phyloP scores from a whole-genome alignment of 2,888 invertebrate genomes.

The Nebria brevicollis region DNA sequence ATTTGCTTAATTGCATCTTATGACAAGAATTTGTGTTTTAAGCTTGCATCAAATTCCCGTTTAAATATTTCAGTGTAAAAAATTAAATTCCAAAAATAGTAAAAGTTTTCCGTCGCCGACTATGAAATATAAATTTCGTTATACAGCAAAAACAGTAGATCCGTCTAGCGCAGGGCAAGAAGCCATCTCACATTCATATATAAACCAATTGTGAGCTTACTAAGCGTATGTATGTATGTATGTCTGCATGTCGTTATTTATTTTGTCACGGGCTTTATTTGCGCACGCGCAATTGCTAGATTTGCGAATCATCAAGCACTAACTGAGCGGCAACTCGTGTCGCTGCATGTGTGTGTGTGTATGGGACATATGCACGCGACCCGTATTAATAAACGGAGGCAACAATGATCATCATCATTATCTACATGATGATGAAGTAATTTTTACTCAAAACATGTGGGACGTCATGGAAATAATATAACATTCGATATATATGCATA shows the following conservation, averaged over 20 bases:
- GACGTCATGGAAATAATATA: slow-evolving; percentile 24
- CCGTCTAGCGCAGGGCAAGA: background rate
- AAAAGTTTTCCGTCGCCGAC: background rate
- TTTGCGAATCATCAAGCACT: background rate
- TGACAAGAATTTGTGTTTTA: too few relatives aligned
- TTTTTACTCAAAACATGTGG: slow-evolving; percentile 37
- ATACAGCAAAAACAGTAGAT: background rate
- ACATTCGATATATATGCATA: background rate
- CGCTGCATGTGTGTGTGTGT: background rate
- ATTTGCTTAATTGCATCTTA: background rate
- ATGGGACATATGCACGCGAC: slow-evolving; percentile 32
- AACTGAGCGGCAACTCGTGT: background rate
- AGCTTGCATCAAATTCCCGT: too few relatives aligned
- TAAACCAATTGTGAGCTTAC: background rate
- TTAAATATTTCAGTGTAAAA: too few relatives aligned
- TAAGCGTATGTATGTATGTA: background rate
- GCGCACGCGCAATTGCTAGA: background rate
- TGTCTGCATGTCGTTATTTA: slow-evolving; percentile 1
- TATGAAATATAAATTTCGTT: background rate
- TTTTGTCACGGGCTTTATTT: background rate
- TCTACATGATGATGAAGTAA: slow-evolving; percentile 41
- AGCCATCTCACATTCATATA: background rate
- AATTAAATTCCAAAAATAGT: too few relatives aligned
- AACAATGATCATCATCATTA: slow-evolving; percentile 31
- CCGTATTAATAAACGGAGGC: slow-evolving; percentile 37